phyloP scores from a whole-genome alignment of 2,888 invertebrate species.

The Carterocephalus palaemon region DNA sequence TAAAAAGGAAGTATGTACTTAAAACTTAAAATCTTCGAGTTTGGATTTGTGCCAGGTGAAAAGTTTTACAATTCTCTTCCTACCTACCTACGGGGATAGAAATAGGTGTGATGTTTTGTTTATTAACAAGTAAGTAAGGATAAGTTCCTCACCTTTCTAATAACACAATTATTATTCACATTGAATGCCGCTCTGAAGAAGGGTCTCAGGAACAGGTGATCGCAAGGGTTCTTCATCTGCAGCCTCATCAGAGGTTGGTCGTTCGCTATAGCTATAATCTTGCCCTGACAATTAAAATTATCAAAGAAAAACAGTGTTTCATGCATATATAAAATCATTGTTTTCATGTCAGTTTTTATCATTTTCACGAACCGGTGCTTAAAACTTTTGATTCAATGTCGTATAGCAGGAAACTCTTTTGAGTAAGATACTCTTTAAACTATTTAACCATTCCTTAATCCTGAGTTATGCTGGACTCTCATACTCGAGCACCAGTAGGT shows the following conservation, averaged over 20 bases:
- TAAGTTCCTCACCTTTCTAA: slow-evolving; percentile 49
- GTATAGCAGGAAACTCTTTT: no score
- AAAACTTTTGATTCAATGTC: neutral
- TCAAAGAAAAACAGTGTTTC: neutral
- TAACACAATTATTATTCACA: slow-evolving; percentile 44
- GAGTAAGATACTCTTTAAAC: no score
- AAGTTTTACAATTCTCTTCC: no score
- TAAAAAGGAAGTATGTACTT: no score
- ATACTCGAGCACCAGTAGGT: no score
- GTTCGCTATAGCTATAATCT: slow-evolving; percentile 46
- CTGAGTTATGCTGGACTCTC: no score
- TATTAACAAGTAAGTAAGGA: no score
- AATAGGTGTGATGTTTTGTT: no score
- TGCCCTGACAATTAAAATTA: slow-evolving; percentile 43
- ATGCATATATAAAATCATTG: neutral
- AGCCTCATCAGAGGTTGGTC: slow-evolving; percentile 52
- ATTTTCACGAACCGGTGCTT: neutral
- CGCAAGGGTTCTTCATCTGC: slow-evolving; percentile 60
- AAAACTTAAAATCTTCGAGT: no score
- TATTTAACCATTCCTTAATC: no score
- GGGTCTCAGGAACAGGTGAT: slow-evolving; percentile 55
- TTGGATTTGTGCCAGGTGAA: no score
- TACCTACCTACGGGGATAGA: no score
- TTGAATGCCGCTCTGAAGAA: slow-evolving; percentile 47
- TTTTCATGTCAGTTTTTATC: neutral